phyloP scores from a whole-genome alignment of 2,888 invertebrate species.

The Lutraria lutraria region DNA sequence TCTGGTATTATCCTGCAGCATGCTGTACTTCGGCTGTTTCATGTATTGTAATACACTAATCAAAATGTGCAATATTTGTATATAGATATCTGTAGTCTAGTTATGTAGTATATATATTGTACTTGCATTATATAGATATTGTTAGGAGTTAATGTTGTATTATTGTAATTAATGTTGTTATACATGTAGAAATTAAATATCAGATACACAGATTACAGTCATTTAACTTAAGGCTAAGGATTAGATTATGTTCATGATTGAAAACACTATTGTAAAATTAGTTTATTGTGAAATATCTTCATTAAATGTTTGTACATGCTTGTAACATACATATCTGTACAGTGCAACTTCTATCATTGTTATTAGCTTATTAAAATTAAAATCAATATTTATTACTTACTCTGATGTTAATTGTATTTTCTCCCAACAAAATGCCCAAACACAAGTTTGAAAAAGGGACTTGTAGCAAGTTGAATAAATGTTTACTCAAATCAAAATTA shows the following conservation, averaged over 20 bases:
- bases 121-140: not conserved
- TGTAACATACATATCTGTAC: not conserved
- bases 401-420: not conserved
- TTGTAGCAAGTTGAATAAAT: too few species aligned
- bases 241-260: too few species aligned
- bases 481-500: too few species aligned
- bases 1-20: too few species aligned
- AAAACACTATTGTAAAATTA: too few species aligned
- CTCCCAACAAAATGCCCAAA: not conserved
- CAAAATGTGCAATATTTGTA: slow-evolving; percentile 16
- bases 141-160: slow-evolving; percentile 9
- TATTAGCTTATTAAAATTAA: not conserved
- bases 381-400: not conserved
- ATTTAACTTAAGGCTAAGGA: too few species aligned
- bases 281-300: not conserved
- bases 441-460: not conserved
- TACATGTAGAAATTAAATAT: too few species aligned
- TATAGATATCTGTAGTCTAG: not conserved
- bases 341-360: not conserved
- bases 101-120: not conserved
- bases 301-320: not conserved
- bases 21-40: too few species aligned
- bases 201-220: too few species aligned
- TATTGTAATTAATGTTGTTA: not conserved
- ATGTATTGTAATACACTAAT: not conserved